Evolutionary conservation across 2,888 invertebrate genomes (phyloP), one percentile per base, ranked within the genome.

Genomic region (Drosophila subquinaria): DNA sequence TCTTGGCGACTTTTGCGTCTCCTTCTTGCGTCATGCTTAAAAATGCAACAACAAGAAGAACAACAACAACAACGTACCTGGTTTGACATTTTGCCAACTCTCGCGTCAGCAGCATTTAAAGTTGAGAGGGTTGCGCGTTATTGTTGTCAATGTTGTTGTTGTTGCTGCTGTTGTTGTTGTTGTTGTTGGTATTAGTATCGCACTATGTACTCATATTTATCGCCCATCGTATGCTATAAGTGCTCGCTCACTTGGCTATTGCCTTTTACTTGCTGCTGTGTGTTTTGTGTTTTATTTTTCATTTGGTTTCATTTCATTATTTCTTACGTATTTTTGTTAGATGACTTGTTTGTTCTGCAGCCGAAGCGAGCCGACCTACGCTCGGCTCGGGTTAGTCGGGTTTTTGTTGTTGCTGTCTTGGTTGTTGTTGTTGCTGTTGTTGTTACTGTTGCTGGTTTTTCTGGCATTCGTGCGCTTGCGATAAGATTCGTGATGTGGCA

Each of bases 401-500:
- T 80, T 71, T 73, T 69, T 57, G 51, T 74, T 62, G 57, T 33
- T 40, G 57, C 8, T 36, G 45, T 8, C n/a, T 62, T 67, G 59
- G 70, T 61, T 55, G 20, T 23, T 48, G 59, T 33, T 36, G 47
- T 75, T 62, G 56, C 15, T 40, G 57, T n/a, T 30, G 45, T 10
- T 62, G 67, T 68, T 73, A 62, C 51, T 69, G 66, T 57, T 73
- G 71, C 53, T 83, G 70, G 68, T 79, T 73, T 60, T 60, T 61
- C 40, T 60, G 53, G 55, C 80, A 66, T 82, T 76, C 76, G 79
- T 85, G 79, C 78, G 79, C 88, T 82, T 78, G 89, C 84, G 84
- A 84, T 84, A 84, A 84, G 84, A 84, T 88, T 88, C 84, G 84
- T 84, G 84, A 84, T 88, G 89, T 81, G 87, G 89, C 87, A 89